These are phyloP conservation scores for Lutjanus campechanus DNA, from an alignment of 2,797 vertebrate genomes.

Conservation along the genomic window DNA sequence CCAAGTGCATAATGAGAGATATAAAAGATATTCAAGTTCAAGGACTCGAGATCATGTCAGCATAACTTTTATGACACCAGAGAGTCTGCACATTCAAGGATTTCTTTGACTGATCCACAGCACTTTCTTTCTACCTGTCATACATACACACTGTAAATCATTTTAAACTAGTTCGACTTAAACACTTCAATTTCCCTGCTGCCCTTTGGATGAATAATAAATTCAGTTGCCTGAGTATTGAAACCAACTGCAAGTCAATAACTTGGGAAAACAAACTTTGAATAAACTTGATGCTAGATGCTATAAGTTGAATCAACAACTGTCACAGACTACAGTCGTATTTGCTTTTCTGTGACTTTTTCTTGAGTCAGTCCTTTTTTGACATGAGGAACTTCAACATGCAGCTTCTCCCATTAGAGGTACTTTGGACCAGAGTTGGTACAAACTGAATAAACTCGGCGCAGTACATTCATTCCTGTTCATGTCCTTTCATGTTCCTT, in stretches of 20 bases:
- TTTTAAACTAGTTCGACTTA: background rate
- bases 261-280: background rate
- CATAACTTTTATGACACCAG: slow-evolving; percentile 29
- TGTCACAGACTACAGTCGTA: background rate
- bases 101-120: background rate
- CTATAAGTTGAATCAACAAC: background rate
- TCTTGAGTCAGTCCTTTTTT: background rate
- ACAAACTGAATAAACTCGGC: too few species aligned
- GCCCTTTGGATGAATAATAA: background rate
- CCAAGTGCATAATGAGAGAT: background rate
- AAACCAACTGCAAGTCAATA: background rate
- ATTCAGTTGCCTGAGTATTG: background rate
- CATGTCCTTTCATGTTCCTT: too few species aligned
- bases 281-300: background rate
- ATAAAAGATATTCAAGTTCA: slow-evolving; percentile 24
- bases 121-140: background rate
- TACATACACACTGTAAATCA: slow-evolving; percentile 9
- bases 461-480: too few species aligned
- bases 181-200: background rate
- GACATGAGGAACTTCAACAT: too few species aligned
- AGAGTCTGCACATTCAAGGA: slow-evolving; percentile 8
- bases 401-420: too few species aligned
- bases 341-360: background rate
- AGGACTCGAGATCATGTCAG: slow-evolving; percentile 14
- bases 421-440: too few species aligned